A percentile compares a stretch with the other conserved stretches of the same genome.
Conservation (phyloP, 2,797 vertebrate species). For the Chrysocyon brachyurus region DNA sequence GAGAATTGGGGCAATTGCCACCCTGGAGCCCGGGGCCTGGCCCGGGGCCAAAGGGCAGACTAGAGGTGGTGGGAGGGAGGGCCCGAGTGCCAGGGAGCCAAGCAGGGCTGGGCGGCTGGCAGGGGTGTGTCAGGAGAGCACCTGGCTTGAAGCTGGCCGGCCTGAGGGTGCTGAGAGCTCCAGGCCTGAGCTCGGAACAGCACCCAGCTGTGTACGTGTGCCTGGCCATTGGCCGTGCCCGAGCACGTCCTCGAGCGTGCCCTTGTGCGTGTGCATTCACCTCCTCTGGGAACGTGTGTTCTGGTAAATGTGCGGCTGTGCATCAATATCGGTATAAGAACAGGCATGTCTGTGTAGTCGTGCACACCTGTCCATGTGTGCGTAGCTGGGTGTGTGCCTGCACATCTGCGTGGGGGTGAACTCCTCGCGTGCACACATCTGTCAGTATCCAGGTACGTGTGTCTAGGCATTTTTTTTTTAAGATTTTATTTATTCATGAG, state of each 20-base stretch:
- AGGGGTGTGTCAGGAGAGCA: conserved; percentile 26
- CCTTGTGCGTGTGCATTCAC: neutral
- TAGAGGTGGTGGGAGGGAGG: conserved; percentile 58
- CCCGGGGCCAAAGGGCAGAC: conserved; percentile 47
- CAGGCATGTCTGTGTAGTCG: neutral
- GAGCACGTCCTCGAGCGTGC: neutral
- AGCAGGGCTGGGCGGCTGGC: conserved; percentile 32
- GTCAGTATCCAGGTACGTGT: neutral
- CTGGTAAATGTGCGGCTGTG: neutral
- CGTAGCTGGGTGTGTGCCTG: neutral
- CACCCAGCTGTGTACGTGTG: neutral
- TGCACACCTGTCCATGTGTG: neutral
- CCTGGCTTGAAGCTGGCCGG: conserved; percentile 23
- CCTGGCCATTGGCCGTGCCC: neutral
- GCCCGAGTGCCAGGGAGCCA: neutral
- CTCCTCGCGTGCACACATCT: neutral
- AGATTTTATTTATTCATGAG: too few relatives aligned
- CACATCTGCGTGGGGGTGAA: neutral
- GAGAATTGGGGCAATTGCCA: conserved; percentile 73
- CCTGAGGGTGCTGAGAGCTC: neutral
- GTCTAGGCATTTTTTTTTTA: neutral
- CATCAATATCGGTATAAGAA: neutral
- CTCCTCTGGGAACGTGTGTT: neutral
- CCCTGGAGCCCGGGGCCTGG: conserved; percentile 60
- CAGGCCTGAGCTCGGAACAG: neutral